A percentile compares a stretch with the other conserved stretches of the same genome.
phyloP scores from a whole-genome alignment of 1,140 invertebrate genomes.

The Eulimnadia texana region DNA sequence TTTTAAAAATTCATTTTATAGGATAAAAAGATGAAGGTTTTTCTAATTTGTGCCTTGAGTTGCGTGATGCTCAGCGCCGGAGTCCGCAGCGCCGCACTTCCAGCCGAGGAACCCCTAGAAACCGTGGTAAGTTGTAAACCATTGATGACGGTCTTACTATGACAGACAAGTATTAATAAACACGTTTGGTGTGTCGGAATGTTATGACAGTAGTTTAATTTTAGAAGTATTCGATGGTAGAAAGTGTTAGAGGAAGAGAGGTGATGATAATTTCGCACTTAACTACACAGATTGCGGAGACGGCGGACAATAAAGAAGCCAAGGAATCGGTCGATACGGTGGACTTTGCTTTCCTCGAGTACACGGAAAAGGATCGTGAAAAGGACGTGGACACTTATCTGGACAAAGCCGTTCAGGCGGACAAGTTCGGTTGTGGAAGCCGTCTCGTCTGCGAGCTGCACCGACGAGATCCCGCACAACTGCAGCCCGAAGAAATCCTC shows the following conservation, averaged over 20 bases:
- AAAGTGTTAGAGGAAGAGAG: no score
- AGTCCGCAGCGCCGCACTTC: not conserved
- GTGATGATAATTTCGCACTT: not conserved
- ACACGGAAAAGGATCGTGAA: slow-evolving; percentile 13
- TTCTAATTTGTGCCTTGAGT: not conserved
- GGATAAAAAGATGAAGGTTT: not conserved
- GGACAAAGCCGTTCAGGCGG: slow-evolving; percentile 13
- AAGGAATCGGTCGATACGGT: slow-evolving; percentile 14
- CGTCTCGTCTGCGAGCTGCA: slow-evolving; percentile 13
- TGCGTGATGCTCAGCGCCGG: not conserved
- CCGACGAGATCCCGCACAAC: slow-evolving; percentile 3
- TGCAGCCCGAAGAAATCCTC: slow-evolving; percentile 11
- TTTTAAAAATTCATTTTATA: not conserved
- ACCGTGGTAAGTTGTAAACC: not conserved
- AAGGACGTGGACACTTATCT: slow-evolving; percentile 13
- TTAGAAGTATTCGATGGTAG: no score
- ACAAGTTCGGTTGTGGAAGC: slow-evolving; percentile 15
- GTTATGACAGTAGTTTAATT: no score
- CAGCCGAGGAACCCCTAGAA: not conserved
- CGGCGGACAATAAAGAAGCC: slow-evolving; percentile 11
- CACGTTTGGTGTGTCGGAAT: no score
- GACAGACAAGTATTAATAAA: not conserved
- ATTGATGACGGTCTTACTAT: not conserved
- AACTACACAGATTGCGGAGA: not conserved
- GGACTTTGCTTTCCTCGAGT: slow-evolving; percentile 14